A percentile compares a stretch with the other conserved stretches of the same genome.
Evolutionary conservation across 2,113 vertebrate species (phyloP).

Genomic region (Puntigrus tetrazona): DNA sequence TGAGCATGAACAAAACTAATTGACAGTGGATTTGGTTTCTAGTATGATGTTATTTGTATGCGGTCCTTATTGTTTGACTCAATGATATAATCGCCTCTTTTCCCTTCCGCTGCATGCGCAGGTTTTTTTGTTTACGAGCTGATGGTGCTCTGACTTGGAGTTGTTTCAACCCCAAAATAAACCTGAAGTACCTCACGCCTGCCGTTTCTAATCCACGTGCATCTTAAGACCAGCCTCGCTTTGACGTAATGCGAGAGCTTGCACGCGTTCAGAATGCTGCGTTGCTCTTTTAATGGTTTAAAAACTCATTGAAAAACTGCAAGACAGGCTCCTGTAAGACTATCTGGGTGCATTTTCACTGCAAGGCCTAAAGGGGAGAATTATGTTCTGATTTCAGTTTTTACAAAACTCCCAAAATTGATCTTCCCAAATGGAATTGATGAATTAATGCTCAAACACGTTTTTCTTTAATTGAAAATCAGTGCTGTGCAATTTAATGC

Average conservation of each 20-base stretch:
- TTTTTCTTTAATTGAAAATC: background rate
- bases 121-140: background rate
- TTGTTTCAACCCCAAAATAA: constrained; percentile 2
- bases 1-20: constrained; percentile 33
- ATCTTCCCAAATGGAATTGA: background rate
- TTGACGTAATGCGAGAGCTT: background rate
- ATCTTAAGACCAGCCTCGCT: background rate
- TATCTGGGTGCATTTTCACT: background rate
- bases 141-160: background rate
- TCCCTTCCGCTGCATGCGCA: background rate
- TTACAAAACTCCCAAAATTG: background rate
- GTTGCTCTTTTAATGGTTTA: background rate
- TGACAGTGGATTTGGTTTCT: constrained; percentile 25
- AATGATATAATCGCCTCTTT: background rate
- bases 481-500: background rate
- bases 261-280: background rate
- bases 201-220: background rate
- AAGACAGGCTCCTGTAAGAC: background rate
- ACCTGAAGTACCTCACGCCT: background rate
- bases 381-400: background rate
- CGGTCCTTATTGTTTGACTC: background rate
- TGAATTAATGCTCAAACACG: background rate
- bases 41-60: background rate
- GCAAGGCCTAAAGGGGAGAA: background rate
- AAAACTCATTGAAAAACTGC: background rate